Evolutionary conservation across 2,888 invertebrate genomes (phyloP), one percentile per base, ranked within the genome.

Genomic region (Antheraea yamamai): DNA sequence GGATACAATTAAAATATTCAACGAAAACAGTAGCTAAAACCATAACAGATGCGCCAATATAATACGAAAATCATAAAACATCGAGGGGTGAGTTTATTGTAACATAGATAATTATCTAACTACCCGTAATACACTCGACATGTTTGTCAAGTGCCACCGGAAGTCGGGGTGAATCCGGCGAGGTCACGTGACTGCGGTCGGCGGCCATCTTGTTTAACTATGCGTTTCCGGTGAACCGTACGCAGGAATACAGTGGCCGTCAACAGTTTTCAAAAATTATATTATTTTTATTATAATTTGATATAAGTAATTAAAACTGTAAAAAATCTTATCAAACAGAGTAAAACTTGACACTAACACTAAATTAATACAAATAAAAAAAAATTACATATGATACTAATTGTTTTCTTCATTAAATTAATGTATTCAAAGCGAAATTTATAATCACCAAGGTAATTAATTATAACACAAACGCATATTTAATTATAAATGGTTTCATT

Each of bases 131-230:
- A 87, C 92, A 93, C 94, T 93, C 92, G 93, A 93, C 92, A 91
- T 91, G 91, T 90, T 90, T 89, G 86, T 87, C 85, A 88, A 89
- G 88, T 87, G 87, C 91, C 92, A 93, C 92, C 93, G 93, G 93
- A 94, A 93, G 89, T 83, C 89, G 89, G 92, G 92, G 93, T 93
- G 94, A 89, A 94, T 94, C 94, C 92, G 86, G 80, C 78, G 89
- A 78, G 89, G 93, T 91, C 92, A 93, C 93, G 93, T 93, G 92
- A 92, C 91, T 87, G 81, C 78, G 78, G 64, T 66, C 64, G 79
- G 82, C 90, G 81, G 92, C 94, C 93, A 94, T 94, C 91, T 94
- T 94, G 93, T 89, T 88, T 91, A 92, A 93, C 91, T 90, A 92
- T 87, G 83, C 86, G 90, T 91, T 93, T 94, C 94, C 94, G 93